These are phyloP conservation scores for Auanema sp. DNA, from an alignment of 2,888 invertebrate genomes.

Conservation along the genomic window DNA sequence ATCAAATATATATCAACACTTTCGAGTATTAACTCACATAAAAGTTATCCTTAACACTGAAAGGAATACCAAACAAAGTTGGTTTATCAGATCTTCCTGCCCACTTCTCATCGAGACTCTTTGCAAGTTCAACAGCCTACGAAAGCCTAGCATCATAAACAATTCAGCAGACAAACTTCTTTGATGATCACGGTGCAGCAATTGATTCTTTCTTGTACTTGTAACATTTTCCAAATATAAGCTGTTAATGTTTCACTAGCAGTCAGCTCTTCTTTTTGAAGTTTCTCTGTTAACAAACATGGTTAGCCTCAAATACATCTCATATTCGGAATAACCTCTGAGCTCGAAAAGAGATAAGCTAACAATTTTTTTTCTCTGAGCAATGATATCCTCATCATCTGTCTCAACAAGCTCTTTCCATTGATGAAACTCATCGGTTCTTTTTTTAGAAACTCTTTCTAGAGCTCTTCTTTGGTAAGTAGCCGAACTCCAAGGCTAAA, in stretches of 20 bases:
- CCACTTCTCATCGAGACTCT: conserved; percentile 38
- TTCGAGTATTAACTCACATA: conserved; percentile 22
- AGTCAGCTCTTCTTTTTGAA: conserved; percentile 47
- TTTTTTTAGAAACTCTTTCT: conserved; percentile 17
- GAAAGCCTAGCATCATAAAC: background rate
- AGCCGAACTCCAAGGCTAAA: conserved; percentile 35
- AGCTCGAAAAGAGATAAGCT: conserved; percentile 11
- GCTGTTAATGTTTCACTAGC: conserved; percentile 53
- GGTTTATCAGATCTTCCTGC: conserved; percentile 42
- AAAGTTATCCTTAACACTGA: conserved; percentile 62
- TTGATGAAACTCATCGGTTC: conserved; percentile 24
- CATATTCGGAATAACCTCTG: conserved; percentile 7
- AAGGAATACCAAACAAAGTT: conserved; percentile 59
- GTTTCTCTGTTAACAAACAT: conserved; percentile 39
- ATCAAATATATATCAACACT: conserved; percentile 1
- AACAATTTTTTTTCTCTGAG: conserved; percentile 11
- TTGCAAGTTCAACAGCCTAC: conserved; percentile 48
- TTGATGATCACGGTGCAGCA: conserved; percentile 54
- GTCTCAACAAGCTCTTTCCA: conserved; percentile 15
- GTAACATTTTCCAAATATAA: conserved; percentile 50
- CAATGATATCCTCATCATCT: background rate
- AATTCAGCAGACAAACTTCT: conserved; percentile 13
- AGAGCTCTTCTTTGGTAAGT: conserved; percentile 25
- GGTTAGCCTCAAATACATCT: background rate
- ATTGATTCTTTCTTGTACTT: conserved; percentile 54